Evolutionary conservation across 2,888 invertebrate genomes (phyloP).

Genomic region (Carterocephalus palaemon): DNA sequence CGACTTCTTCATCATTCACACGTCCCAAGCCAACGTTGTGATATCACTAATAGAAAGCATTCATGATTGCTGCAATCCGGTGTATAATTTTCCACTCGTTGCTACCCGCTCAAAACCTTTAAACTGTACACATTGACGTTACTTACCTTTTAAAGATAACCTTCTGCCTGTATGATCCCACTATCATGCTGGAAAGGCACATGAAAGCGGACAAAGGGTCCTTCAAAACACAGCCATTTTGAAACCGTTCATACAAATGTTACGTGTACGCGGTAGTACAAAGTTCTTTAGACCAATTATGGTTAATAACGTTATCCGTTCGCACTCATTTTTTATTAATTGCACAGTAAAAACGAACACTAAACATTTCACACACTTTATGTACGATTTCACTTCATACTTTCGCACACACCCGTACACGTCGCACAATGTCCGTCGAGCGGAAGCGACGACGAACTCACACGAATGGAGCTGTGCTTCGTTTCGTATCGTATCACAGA

Average conservation of each 20-base stretch:
- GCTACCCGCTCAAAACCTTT: slow-evolving; percentile 40
- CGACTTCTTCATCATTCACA: slow-evolving; percentile 69
- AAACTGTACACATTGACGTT: slow-evolving; percentile 47
- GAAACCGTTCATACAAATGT: slow-evolving; percentile 77
- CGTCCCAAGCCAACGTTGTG: slow-evolving; percentile 66
- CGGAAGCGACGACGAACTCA: slow-evolving; percentile 63
- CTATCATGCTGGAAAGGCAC: slow-evolving; percentile 83
- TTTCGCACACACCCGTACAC: slow-evolving; percentile 76
- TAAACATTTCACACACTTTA: slow-evolving; percentile 76
- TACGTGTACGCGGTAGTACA: slow-evolving; percentile 67
- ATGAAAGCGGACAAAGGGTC: slow-evolving; percentile 82
- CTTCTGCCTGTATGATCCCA: slow-evolving; percentile 81
- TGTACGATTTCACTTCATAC: slow-evolving; percentile 78
- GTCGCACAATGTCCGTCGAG: slow-evolving; percentile 67
- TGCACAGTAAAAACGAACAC: slow-evolving; percentile 74
- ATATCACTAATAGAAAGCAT: slow-evolving; percentile 72
- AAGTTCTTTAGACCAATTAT: slow-evolving; percentile 49
- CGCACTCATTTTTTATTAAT: slow-evolving; percentile 74
- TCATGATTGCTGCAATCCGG: slow-evolving; percentile 58
- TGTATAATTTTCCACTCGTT: slow-evolving; percentile 66
- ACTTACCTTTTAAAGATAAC: slow-evolving; percentile 82
- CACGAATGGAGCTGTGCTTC: slow-evolving; percentile 54
- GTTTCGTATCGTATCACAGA: no score
- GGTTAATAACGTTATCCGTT: slow-evolving; percentile 64
- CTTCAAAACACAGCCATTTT: slow-evolving; percentile 87